Conservation (phyloP, 2,113 vertebrate species). For the Bungarus multicinctus region DNA sequence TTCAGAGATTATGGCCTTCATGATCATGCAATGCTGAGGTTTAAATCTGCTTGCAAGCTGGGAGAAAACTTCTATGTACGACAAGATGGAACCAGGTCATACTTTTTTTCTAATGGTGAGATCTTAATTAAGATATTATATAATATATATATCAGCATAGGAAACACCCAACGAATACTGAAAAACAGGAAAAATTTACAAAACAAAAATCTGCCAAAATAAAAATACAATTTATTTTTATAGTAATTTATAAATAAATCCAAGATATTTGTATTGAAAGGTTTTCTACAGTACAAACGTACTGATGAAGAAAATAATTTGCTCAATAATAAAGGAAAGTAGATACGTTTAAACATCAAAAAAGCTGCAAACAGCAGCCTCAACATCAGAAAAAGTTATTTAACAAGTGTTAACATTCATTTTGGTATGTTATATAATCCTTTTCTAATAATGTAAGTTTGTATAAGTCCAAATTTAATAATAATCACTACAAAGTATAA, state of each 20-base stretch:
- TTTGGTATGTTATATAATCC: neutral
- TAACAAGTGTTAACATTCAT: neutral
- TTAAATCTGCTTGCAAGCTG: constrained; percentile 89
- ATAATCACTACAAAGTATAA: neutral
- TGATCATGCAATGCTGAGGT: constrained; percentile 94
- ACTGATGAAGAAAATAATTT: neutral
- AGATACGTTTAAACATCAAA: neutral
- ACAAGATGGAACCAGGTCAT: constrained; percentile 93
- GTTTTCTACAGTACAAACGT: neutral
- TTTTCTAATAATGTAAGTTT: neutral
- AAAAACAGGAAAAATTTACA: neutral
- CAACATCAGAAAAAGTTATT: neutral
- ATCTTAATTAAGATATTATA: neutral
- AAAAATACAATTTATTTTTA: neutral
- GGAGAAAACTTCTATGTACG: constrained; percentile 94
- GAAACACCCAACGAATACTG: neutral
- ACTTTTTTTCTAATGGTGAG: constrained; percentile 93
- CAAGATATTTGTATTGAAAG: neutral
- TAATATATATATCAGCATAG: neutral
- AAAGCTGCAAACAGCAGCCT: neutral
- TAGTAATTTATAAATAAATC: neutral
- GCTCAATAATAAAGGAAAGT: neutral
- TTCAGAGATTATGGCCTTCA: constrained; percentile 94
- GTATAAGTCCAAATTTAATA: neutral
- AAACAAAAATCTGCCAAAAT: neutral